These are phyloP conservation scores for Calameuta pallipes DNA, from an alignment of 2,888 invertebrate genomes.

Conservation along the genomic window DNA sequence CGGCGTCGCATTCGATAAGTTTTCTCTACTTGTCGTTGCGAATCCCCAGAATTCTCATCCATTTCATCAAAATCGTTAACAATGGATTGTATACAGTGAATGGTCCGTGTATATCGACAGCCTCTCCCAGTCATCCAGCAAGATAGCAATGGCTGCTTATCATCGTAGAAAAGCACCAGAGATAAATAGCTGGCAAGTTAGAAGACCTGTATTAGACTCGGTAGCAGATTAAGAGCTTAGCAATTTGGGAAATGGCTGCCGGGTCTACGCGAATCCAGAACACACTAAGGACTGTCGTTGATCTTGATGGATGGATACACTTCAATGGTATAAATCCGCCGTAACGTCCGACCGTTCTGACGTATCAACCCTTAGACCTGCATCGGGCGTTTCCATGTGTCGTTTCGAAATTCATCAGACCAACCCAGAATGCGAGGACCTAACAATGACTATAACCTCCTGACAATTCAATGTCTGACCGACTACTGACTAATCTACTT, in stretches of 20 bases:
- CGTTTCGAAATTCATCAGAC: neutral
- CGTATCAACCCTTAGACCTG: neutral
- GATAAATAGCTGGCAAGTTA: neutral
- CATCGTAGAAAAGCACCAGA: neutral
- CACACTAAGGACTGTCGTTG: neutral
- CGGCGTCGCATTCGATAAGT: neutral
- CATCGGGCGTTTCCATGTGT: neutral
- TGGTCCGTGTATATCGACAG: neutral
- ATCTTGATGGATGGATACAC: conserved; percentile 5
- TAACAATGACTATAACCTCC: neutral
- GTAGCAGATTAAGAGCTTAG: neutral
- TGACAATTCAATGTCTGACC: neutral
- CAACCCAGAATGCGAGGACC: neutral
- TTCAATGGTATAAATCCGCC: neutral
- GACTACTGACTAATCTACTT: neutral
- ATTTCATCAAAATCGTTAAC: neutral
- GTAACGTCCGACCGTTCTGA: neutral
- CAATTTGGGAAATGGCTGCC: conserved; percentile 5
- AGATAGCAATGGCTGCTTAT: neutral
- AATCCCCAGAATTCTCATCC: neutral
- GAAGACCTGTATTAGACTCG: neutral
- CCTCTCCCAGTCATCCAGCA: neutral
- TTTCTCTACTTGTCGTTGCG: neutral
- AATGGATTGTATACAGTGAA: neutral
- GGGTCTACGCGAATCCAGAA: neutral